These are phyloP conservation scores for Centrocercus urophasianus DNA, from an alignment of 2,113 vertebrate genomes.

Conservation along the genomic window DNA sequence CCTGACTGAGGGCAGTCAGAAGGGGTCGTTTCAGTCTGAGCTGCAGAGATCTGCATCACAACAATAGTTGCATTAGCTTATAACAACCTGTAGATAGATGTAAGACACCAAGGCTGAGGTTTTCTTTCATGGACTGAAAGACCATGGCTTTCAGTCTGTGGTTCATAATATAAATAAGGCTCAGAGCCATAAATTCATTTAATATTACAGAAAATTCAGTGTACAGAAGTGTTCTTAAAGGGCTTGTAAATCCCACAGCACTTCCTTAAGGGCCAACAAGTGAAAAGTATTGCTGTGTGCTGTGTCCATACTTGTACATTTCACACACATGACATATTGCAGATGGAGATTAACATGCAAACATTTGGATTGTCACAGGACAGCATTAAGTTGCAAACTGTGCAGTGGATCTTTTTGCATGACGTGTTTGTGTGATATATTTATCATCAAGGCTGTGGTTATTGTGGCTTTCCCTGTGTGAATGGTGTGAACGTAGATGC, in stretches of 20 bases:
- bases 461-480: not conserved
- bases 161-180: not conserved
- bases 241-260: not conserved
- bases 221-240: not conserved
- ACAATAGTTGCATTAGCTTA: not conserved
- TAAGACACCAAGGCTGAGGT: not conserved
- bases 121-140: not conserved
- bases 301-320: not conserved
- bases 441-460: not conserved
- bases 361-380: too few relatives aligned
- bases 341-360: fast-evolving
- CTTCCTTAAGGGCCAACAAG: not conserved
- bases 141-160: fast-evolving
- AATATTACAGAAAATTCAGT: not conserved
- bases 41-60: not conserved
- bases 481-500: fast-evolving
- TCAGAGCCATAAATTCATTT: not conserved
- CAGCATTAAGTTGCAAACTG: not conserved
- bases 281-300: too few relatives aligned
- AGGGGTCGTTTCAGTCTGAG: not conserved
- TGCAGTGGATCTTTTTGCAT: not conserved
- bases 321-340: not conserved
- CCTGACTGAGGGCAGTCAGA: not conserved
- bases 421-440: not conserved
- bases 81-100: not conserved